A percentile compares a stretch with the other conserved stretches of the same genome.
Conservation (phyloP, 2,113 vertebrate species). For the Cololabis saira region DNA sequence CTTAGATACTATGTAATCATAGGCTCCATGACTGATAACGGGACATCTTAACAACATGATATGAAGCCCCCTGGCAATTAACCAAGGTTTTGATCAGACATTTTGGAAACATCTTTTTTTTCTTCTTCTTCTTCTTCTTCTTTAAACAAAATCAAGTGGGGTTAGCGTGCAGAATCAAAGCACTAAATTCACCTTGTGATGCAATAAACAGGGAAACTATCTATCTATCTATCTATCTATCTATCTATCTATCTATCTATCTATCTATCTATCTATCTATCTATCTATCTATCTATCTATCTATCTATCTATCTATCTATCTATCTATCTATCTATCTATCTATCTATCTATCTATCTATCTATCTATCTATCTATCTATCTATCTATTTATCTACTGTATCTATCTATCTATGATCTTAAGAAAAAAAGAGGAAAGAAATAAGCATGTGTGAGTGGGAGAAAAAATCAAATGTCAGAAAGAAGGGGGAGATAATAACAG, state of each 20-base stretch:
- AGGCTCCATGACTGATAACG: slow-evolving; percentile 68
- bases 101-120: slow-evolving; percentile 58
- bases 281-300: too few species aligned
- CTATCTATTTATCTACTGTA: too few species aligned
- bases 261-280: too few species aligned
- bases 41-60: slow-evolving; percentile 67
- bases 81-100: slow-evolving; percentile 71
- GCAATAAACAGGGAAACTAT: slow-evolving; percentile 32
- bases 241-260: too few species aligned
- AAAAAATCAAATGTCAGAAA: slow-evolving; percentile 26
- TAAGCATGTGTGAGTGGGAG: slow-evolving; percentile 9
- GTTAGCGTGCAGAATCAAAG: slow-evolving; percentile 65
- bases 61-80: slow-evolving; percentile 61
- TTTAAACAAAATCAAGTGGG: slow-evolving; percentile 72
- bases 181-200: slow-evolving; percentile 56
- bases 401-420: not conserved
- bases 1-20: slow-evolving; percentile 66
- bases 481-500: slow-evolving; percentile 2
- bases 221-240: slow-evolving; percentile 22
- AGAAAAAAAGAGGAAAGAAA: slow-evolving; percentile 28
- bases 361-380: too few species aligned
- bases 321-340: too few species aligned
- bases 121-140: slow-evolving; percentile 48
- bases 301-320: too few species aligned
- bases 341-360: not conserved